Evolutionary conservation across 2,113 vertebrate genomes (phyloP).

Genomic region (Prionailurus viverrinus): DNA sequence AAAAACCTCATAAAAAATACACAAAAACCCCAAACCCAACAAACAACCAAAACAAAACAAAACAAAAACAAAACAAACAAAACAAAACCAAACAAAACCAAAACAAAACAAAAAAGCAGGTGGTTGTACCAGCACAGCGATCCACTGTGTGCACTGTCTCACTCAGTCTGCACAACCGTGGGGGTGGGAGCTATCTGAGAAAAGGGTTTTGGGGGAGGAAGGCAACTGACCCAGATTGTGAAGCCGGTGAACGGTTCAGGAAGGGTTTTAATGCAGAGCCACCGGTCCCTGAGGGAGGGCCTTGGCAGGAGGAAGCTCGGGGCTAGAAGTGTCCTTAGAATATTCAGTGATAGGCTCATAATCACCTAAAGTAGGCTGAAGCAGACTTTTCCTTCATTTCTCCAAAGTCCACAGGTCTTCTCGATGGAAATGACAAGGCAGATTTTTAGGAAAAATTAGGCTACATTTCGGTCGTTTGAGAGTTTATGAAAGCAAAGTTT

Average conservation of each 20-base stretch:
- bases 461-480: not conserved
- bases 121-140: not conserved
- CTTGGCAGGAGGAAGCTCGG: not conserved
- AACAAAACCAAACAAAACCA: not conserved
- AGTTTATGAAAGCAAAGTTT: not conserved
- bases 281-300: fast-evolving
- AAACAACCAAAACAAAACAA: not conserved
- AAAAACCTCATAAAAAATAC: not conserved
- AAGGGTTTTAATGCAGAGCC: not conserved
- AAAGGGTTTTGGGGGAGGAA: not conserved
- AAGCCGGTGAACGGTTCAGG: not conserved
- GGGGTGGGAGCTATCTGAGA: too few relatives aligned
- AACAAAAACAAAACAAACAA: not conserved
- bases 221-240: fast-evolving
- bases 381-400: not conserved
- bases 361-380: not conserved
- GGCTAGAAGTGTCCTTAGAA: not conserved
- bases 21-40: not conserved
- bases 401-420: not conserved
- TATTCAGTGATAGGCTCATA: not conserved
- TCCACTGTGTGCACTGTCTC: fast-evolving
- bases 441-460: not conserved
- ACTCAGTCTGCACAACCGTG: fast-evolving
- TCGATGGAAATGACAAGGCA: not conserved
- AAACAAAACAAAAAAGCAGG: not conserved